Evolutionary conservation across 2,888 invertebrate species (phyloP), one percentile per base, ranked within the genome.

Genomic region (Chymomyza amoena): DNA sequence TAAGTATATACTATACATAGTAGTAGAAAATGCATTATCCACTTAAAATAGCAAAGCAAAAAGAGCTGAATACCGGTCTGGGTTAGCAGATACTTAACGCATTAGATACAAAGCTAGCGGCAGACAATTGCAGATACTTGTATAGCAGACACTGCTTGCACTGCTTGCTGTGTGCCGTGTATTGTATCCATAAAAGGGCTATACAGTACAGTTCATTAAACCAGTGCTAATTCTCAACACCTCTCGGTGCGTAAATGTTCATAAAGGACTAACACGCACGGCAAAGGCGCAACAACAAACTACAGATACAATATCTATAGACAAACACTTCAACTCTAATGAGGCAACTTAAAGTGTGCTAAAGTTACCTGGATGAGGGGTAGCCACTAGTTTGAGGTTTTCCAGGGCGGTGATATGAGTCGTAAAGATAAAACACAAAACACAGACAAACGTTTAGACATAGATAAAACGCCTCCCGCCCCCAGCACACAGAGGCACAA

Each of bases 21-120:
- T 64, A 71, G 69, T 68, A 79, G 81, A 79, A 88, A 82, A 87
- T 81, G 87, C 79, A 87, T 87, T 84, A 86, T 81, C 78, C 82
- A 89, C 76, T 77, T 82, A 83, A 75, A 74, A 69, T 45, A 75
- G 73, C 75, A 75, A 72, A 68, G 71, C 70, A 80, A 74, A 77
- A 81, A 79, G 75, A 74, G 68, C 70, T 78, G 73, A 61, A 61
- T 72, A 66, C 60, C 72, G 66, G 64, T 70, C 77, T 79, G 72
- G 69, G 75, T 69, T 72, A 72, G 77, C 69, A 70, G 86, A 70
- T 84, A 75, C 80, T 84, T 81, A 87, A 70, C 73, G 71, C 73
- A 66, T 73, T 73, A 71, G 75, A 79, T 64, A 79, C 79, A 72
- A 64, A 81, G 69, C 75, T 67, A 20, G 54, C 62, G 61, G 68